phyloP scores from a whole-genome alignment of 2,797 vertebrate genomes.

The Sebastes taczanowskii region DNA sequence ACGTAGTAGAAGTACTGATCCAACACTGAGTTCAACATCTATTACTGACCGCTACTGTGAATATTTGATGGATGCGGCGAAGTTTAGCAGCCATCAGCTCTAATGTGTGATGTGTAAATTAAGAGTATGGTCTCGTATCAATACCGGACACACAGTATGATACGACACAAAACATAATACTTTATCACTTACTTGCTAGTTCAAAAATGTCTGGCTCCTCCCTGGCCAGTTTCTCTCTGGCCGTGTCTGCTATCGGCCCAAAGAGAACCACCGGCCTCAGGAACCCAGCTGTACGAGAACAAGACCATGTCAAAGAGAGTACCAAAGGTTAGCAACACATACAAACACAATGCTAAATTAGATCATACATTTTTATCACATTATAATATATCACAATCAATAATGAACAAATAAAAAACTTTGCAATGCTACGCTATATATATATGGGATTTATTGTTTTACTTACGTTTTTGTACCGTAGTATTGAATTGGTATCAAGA shows the following conservation, averaged over 20 bases:
- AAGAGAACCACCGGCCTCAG: slow-evolving; percentile 97
- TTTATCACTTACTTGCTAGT: slow-evolving; percentile 91
- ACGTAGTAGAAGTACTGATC: not conserved
- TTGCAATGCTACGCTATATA: not conserved
- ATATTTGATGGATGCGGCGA: not conserved
- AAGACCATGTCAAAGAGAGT: not conserved
- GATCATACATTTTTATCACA: not conserved
- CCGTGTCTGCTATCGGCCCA: slow-evolving; percentile 95
- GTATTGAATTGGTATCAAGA: rapidly evolving
- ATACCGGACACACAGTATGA: not conserved
- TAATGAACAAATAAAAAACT: not conserved
- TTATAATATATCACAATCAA: not conserved
- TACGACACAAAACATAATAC: not conserved
- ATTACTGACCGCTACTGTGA: not conserved
- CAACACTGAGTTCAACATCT: not conserved
- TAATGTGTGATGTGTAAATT: slow-evolving; percentile 1
- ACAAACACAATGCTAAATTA: not conserved
- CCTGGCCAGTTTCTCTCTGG: slow-evolving; percentile 93
- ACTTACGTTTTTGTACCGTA: too few species aligned
- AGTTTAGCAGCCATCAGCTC: slow-evolving; percentile 1
- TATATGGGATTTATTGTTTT: too few species aligned
- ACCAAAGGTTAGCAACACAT: not conserved
- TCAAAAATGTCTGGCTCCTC: slow-evolving; percentile 96
- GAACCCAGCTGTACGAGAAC: slow-evolving; percentile 89
- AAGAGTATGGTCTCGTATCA: not conserved